A percentile compares a stretch with the other conserved stretches of the same genome.
phyloP scores from a whole-genome alignment of 2,888 invertebrate species.

The Pristionchus fissidentatus region DNA sequence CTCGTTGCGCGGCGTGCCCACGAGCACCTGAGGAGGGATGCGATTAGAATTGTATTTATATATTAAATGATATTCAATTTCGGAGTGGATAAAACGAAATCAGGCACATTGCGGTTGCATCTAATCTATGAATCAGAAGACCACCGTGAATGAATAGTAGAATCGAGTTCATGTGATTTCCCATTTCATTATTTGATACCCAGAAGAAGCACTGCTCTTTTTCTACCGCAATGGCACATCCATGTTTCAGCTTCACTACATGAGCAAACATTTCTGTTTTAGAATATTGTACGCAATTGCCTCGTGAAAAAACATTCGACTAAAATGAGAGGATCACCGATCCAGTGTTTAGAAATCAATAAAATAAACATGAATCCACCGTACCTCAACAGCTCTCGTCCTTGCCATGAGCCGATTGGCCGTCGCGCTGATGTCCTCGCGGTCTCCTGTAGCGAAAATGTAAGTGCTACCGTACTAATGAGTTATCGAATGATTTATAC shows the following conservation, averaged over 20 bases:
- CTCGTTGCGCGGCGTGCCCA: constrained; percentile 76
- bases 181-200: too few species aligned
- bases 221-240: too few species aligned
- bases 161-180: too few species aligned
- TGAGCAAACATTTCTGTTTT: too few species aligned
- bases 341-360: too few species aligned
- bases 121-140: too few species aligned
- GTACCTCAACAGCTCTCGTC: constrained; percentile 76
- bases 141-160: too few species aligned
- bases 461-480: not conserved
- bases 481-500: not conserved
- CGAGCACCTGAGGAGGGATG: constrained; percentile 55
- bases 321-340: not conserved
- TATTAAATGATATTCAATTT: not conserved
- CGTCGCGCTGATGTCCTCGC: constrained; percentile 77
- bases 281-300: too few species aligned
- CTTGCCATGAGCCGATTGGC: constrained; percentile 76
- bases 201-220: too few species aligned
- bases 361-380: not conserved
- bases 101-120: too few species aligned
- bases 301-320: not conserved
- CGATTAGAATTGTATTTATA: not conserved
- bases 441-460: constrained; percentile 74
- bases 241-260: too few species aligned
- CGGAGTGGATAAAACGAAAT: too few species aligned